Evolutionary conservation across 2,113 vertebrate species (phyloP), one percentile per base, ranked within the genome.

Genomic region (Craseonycteris thonglongyai): DNA sequence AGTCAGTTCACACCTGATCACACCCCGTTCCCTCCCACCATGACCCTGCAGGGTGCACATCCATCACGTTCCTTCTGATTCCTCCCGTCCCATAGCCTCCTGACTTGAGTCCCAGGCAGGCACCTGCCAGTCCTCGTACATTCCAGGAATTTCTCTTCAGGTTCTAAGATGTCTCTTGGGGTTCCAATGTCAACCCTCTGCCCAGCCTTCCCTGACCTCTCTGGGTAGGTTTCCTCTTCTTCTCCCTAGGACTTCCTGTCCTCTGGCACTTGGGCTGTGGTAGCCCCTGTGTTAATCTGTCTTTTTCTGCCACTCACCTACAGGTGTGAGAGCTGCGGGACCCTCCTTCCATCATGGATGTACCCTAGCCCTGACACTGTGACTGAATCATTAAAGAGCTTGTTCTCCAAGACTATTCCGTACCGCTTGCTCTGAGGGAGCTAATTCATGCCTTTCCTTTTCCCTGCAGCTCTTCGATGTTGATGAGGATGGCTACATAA

Each of bases 401-500:
- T 58, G 26, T 80, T 93, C 72, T 75, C 45, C 1, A 68, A 59
- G 83, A 90, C 47, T 81, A 3, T 15, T 24, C 56, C 28, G 7
- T 10, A 19, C 12, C 42, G 5, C 6, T 47, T 40, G 19, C 28
- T 28, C 61, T 45, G 26, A 35, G 4, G 49, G 15, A 71, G n/a
- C 87, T 42, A 13, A 0, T 18, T 74, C 45, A 58, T 24, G 30
- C 2, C 0, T 49, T 35, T 30, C 76, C 30, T 94, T 71, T 38
- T 59, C 59, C 66, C 72, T 61, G 84, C 97, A 99, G 99, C 98
- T 99, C 56, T 99, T 99, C 91, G 99, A 99, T 96, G 93, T 97
- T 13, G 99, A 99, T 59, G 98, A 99, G 3, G 99, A 99, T 63
- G 99, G 99, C 91, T 98, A 96, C 81, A 99, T 99, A 96, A 99